Percentiles rank a stretch among this genome's conserved stretches.
Conservation (phyloP, 2,888 invertebrate species). For the Apamea monoglypha region DNA sequence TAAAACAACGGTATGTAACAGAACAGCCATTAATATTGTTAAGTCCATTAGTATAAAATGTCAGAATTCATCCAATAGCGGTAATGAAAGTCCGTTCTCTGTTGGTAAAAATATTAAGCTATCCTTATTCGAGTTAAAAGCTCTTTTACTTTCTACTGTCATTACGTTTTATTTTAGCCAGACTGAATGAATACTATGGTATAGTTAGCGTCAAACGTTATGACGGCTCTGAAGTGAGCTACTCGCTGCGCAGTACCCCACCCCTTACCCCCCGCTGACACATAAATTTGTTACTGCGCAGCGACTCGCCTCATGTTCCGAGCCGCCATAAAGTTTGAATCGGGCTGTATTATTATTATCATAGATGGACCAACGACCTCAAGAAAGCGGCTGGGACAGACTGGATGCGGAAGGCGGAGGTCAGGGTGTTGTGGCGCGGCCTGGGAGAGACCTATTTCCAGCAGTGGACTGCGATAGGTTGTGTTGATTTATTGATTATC, state of each 20-base stretch:
- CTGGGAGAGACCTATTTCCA: neutral
- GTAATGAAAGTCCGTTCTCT: slow-evolving; percentile 6
- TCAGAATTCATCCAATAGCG: slow-evolving; percentile 1
- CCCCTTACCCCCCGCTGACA: neutral
- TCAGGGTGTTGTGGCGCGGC: too few relatives aligned
- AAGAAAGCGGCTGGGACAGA: neutral
- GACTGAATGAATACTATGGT: neutral
- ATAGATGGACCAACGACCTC: neutral
- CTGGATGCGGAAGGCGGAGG: neutral
- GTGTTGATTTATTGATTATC: neutral
- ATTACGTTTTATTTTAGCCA: neutral
- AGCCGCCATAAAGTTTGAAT: too few relatives aligned
- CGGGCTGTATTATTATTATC: neutral
- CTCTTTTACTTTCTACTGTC: neutral
- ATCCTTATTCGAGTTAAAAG: slow-evolving; percentile 5
- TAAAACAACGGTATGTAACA: neutral
- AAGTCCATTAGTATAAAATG: neutral
- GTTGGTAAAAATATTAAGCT: neutral
- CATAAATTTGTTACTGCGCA: neutral
- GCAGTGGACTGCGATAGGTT: neutral
- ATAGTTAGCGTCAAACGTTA: neutral
- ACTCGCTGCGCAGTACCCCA: neutral
- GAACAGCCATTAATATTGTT: slow-evolving; percentile 7
- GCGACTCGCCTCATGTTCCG: neutral
- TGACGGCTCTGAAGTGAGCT: neutral